A percentile compares a stretch with the other conserved stretches of the same genome.
Evolutionary conservation across 2,113 vertebrate genomes (phyloP).

Genomic region (Pavo muticus): DNA sequence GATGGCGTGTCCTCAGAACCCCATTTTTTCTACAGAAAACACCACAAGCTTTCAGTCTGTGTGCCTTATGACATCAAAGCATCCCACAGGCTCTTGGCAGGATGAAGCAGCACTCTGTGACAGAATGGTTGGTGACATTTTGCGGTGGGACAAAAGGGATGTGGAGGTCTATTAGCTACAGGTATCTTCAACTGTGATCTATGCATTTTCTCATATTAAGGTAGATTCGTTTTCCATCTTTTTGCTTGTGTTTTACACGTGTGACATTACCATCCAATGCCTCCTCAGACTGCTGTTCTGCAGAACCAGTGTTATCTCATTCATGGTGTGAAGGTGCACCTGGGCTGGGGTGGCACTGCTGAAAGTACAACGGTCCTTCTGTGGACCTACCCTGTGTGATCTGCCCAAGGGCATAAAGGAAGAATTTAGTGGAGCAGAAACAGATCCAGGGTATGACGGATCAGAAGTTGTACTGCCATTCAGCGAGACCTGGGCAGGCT

Average conservation of each 20-base stretch:
- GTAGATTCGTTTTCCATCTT: neutral
- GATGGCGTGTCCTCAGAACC: neutral
- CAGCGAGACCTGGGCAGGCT: neutral
- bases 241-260: neutral
- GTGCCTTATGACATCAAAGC: neutral
- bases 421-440: neutral
- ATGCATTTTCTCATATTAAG: neutral
- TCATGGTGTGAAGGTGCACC: no score
- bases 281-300: neutral
- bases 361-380: neutral
- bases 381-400: neutral
- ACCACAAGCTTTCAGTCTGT: neutral
- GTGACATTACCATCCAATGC: rapidly evolving
- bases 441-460: no score
- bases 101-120: neutral
- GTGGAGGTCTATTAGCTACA: neutral
- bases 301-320: neutral
- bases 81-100: neutral
- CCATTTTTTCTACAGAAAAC: neutral
- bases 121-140: neutral
- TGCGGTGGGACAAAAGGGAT: neutral
- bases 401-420: neutral
- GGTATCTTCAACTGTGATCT: neutral
- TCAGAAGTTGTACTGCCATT: neutral
- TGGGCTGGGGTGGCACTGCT: neutral